These are phyloP conservation scores for Drosophila seguyi DNA, from an alignment of 1,140 invertebrate species.

Conservation along the genomic window DNA sequence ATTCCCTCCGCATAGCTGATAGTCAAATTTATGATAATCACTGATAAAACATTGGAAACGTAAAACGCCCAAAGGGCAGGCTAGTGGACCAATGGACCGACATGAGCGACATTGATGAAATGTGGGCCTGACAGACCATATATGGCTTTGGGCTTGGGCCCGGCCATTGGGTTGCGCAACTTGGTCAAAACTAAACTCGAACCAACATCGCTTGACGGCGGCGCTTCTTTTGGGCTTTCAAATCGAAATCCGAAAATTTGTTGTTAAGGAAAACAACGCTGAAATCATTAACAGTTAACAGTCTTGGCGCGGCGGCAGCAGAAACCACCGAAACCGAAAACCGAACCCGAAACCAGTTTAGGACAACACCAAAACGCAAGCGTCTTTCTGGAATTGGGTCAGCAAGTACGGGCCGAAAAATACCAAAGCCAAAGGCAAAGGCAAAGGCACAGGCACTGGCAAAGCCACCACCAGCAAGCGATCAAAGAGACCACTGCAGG, in stretches of 20 bases:
- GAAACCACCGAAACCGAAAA: conserved; percentile 58
- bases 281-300: conserved; percentile 82
- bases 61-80: conserved; percentile 15
- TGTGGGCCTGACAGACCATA: conserved; percentile 57
- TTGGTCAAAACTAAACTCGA: conserved; percentile 33
- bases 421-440: conserved; percentile 53
- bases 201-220: conserved; percentile 45
- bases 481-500: conserved; percentile 58
- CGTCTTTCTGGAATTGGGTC: conserved; percentile 79
- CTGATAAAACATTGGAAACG: conserved; percentile 44
- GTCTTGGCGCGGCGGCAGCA: conserved; percentile 54
- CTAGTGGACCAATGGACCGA: conserved; percentile 12
- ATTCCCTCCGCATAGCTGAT: not conserved
- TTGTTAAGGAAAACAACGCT: conserved; percentile 66
- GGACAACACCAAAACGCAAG: conserved; percentile 71
- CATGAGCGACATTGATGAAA: conserved; percentile 73
- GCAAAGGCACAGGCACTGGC: conserved; percentile 30
- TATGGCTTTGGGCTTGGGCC: conserved; percentile 20
- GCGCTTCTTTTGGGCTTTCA: conserved; percentile 78
- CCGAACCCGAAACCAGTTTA: conserved; percentile 62
- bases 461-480: conserved; percentile 20
- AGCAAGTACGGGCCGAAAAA: conserved; percentile 74
- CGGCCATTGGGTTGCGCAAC: conserved; percentile 56
- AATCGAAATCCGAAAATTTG: conserved; percentile 80
- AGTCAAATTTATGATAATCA: conserved; percentile 61